These are phyloP conservation scores for Chaetogeoica ovagalla DNA, from an alignment of 2,888 invertebrate genomes.

Conservation along the genomic window DNA sequence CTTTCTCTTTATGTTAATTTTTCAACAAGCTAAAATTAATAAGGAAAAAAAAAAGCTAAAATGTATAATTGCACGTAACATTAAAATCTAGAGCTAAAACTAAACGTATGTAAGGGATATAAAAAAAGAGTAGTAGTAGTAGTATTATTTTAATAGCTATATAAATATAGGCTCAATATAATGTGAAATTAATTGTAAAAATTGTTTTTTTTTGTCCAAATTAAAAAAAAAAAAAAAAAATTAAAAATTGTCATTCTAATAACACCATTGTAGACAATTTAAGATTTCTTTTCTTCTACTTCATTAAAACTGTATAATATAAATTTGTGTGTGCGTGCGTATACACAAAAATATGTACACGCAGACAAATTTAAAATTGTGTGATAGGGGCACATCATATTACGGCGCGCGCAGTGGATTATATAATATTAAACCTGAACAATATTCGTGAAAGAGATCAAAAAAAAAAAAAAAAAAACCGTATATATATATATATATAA, in stretches of 20 bases:
- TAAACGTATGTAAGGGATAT: not conserved
- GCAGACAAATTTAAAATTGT: slow-evolving; percentile 17
- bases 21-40: slow-evolving; percentile 37
- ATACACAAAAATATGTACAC: no score
- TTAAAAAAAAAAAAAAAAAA: not conserved
- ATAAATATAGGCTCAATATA: not conserved
- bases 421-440: slow-evolving; percentile 43
- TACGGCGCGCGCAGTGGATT: not conserved
- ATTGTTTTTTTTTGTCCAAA: not conserved
- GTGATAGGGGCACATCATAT: not conserved
- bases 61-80: slow-evolving; percentile 52
- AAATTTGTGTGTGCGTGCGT: no score
- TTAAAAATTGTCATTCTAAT: no score
- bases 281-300: no score
- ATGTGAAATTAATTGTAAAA: not conserved
- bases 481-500: slow-evolving; percentile 45
- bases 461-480: slow-evolving; percentile 47
- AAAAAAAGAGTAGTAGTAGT: not conserved
- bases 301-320: no score
- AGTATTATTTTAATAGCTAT: not conserved
- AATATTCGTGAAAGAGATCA: slow-evolving; percentile 51
- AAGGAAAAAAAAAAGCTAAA: slow-evolving; percentile 2
- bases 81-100: slow-evolving; percentile 47
- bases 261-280: no score
- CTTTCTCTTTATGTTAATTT: slow-evolving; percentile 1